Percentiles rank a stretch among this genome's conserved stretches.
Conservation (phyloP, 2,113 vertebrate species). For the Leptobrachium ailaonicum region DNA sequence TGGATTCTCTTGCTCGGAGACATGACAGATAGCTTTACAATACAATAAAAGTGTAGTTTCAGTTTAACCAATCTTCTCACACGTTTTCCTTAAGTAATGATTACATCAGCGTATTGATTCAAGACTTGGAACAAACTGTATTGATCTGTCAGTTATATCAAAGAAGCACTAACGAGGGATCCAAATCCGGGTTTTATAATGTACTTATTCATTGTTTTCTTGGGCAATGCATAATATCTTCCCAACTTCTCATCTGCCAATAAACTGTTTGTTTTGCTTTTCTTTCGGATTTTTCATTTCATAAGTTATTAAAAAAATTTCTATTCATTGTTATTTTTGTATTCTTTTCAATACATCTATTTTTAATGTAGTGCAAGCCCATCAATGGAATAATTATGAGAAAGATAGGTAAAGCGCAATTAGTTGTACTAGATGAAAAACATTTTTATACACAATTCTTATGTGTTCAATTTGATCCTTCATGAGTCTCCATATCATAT, state of each 20-base stretch:
- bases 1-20: conserved; percentile 44
- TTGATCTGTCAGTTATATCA: conserved; percentile 21
- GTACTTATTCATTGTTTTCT: background rate
- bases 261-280: background rate
- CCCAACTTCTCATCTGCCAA: background rate
- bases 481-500: too few relatives aligned
- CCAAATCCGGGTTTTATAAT: background rate
- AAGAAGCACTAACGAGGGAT: background rate
- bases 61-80: conserved; percentile 20
- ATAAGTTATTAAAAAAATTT: too few relatives aligned
- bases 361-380: too few relatives aligned
- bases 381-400: too few relatives aligned
- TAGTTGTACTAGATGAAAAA: too few relatives aligned
- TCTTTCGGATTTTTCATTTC: background rate
- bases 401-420: too few relatives aligned
- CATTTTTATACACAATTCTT: too few relatives aligned
- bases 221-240: conserved; percentile 1
- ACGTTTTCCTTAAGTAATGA: conserved; percentile 10
- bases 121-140: conserved; percentile 48
- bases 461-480: too few relatives aligned
- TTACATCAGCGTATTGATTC: conserved; percentile 48
- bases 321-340: too few relatives aligned
- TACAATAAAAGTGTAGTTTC: conserved; percentile 41
- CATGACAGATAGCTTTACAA: conserved; percentile 37
- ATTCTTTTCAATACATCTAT: too few relatives aligned